These are phyloP conservation scores for Xestia rhomboidea DNA, from an alignment of 2,888 invertebrate species.

Conservation along the genomic window DNA sequence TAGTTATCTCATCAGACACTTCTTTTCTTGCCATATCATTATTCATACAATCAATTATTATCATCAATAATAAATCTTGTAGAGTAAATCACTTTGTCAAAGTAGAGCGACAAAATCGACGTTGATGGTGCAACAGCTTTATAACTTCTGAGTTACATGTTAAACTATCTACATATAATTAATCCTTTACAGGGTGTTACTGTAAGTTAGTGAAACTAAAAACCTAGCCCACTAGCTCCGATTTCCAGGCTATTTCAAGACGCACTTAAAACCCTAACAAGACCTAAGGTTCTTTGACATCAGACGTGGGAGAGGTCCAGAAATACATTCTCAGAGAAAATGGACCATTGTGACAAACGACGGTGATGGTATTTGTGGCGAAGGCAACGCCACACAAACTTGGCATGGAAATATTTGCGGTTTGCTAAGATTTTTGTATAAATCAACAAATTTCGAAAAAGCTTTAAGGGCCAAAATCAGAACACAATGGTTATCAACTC, in stretches of 20 bases:
- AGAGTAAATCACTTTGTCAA: not conserved
- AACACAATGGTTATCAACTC: not conserved
- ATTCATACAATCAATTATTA: too few relatives aligned
- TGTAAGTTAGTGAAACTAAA: slow-evolving; percentile 6
- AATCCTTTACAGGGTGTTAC: not conserved
- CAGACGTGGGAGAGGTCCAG: slow-evolving; percentile 46
- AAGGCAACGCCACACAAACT: slow-evolving; percentile 29
- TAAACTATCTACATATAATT: not conserved
- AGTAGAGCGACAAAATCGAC: not conserved
- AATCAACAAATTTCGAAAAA: not conserved
- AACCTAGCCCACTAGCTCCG: not conserved
- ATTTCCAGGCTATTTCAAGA: slow-evolving; percentile 20
- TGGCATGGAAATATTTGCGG: slow-evolving; percentile 34
- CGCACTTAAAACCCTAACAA: slow-evolving; percentile 22
- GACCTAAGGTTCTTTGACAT: slow-evolving; percentile 49
- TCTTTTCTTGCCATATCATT: too few relatives aligned
- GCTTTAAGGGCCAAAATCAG: not conserved
- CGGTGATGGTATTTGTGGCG: slow-evolving; percentile 37
- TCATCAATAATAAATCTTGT: not conserved
- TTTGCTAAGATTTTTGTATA: not conserved
- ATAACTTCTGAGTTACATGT: not conserved
- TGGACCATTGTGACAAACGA: slow-evolving; percentile 40
- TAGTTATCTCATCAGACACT: too few relatives aligned
- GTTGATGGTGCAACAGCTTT: slow-evolving; percentile 1
- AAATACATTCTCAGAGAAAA: slow-evolving; percentile 54